Base-by-base conservation (phyloP, 2,113 vertebrate species). In the Macroglossus sobrinus region DNA sequence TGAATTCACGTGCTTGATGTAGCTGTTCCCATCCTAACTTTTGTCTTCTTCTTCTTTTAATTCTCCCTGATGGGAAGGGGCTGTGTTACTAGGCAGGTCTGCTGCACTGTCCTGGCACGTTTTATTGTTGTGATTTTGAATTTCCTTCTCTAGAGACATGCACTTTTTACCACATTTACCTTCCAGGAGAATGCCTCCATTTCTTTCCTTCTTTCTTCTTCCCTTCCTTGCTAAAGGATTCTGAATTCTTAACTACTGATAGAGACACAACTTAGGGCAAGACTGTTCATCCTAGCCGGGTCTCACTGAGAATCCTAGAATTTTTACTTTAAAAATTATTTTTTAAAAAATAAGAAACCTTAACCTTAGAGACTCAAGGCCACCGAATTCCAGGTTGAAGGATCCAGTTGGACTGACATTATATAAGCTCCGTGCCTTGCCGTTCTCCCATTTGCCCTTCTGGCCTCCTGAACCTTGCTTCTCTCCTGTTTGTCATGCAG, bases 401-500 rank as follows among this genome's bases (percentile, higher is more conserved):
- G 82, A 89, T 47, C 68, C 89, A 86, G 78, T 86, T 66, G 68
- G 45, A 89, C 95, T 96, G 97, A 95, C 79, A 75, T 97, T 97
- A 76, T 35, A 76, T 79, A 91, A 97, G 92, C 93, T 95, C 26
- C 19, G 18, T 53, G 92, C 94, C 86, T 79, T 93, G 84, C 63
- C 50, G 24, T 38, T 71, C 50, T 47, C 80, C 76, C 66, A 16
- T 50, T 92, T 93, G 79, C 88, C 89, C 5, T 47, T 63, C 33
- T 84, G 95, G 95, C 95, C 96, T 97, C 97, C 94, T 98, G 95
- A 98, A 96, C 97, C 94, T 91, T 93, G 84, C 96, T 96, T 95
- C 47, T 98, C 84, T 97, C 88, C 94, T 97, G 72, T 99, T 97
- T 99, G 96, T 98, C 98, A 98, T 98, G 98, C 99, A 99, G 99